Base-by-base conservation (phyloP, 2,113 vertebrate species). In the Scytalopus superciliaris region DNA sequence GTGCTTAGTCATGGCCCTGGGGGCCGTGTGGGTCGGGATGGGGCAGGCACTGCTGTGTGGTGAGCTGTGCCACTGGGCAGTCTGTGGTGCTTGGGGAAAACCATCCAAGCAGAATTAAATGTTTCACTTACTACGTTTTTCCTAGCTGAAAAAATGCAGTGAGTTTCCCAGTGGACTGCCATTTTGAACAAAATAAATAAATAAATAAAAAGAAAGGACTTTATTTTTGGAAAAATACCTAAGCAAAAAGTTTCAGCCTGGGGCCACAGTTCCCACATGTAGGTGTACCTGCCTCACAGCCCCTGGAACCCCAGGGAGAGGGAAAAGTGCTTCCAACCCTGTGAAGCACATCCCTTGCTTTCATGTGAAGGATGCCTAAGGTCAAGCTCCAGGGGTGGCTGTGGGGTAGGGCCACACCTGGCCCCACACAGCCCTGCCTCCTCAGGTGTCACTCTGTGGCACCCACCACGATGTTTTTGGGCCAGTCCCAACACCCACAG, bases 11-110 rank as follows among this genome's bases (percentile, higher is more conserved):
- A 55, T 2, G 2, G 80, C 87, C 80, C 69, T 0, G 4, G 83
- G 82, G 19, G 62, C 21, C 0, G 2, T 7, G 47, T 0, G 24
- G 67, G 47, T 3, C 2, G 1, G 33, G 50, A n/a, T 9, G 39
- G 28, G 37, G 69, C 40, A 17, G 53, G 74, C 55, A 4, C n/a
- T 2, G 33, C 81, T 18, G 44, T 3, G 0, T 2, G 30, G 6
- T 47, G 60, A 66, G 42, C 63, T 60, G 42, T 0, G n/a, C 60
- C 5, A 2, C n/a, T 10, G 57, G 45, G 57, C 72, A 3, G 0
- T 10, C 35, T 33, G 40, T 0, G 1, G 10, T 7, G 39, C 39
- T 44, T 25, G 67, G 57, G 45, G 59, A 84, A 86, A 94, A 62
- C 18, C 64, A 40, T 4, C 6, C 0, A 0, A 35, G 33, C 5